Evolutionary conservation across 1,140 invertebrate genomes (phyloP), one percentile per base, ranked within the genome.

Genomic region (Antheraea mylitta): DNA sequence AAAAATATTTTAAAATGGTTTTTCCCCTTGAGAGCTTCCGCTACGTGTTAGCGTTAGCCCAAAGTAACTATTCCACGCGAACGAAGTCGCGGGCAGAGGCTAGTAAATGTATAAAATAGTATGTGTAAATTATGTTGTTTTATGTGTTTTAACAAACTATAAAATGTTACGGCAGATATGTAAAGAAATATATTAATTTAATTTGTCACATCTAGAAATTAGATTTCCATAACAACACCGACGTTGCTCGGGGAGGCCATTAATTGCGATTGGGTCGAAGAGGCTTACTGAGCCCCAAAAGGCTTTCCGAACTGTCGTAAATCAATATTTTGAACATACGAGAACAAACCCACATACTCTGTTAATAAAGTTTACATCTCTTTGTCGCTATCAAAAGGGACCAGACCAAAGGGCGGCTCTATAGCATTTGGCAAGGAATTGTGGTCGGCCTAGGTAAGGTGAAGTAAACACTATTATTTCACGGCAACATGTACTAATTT

Each of bases 201-300:
- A 48, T 13, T 53, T 53, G 13, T 16, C 42, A 53, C 42, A 19
- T 65, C 64, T 22, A 65, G 64, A 18, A 18, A 18, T 10, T 19
- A 18, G 8, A 13, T 48, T 19, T 65, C 64, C 42, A 19, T 48
- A 42, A 48, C 10, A 38, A 38, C 18, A 45, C 38, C 37, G 18
- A 18, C 64, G 19, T 48, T 48, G 64, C 42, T 65, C 61, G 73
- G 81, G 81, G 77, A 81, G 77, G 78, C 80, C 83, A 91, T 89
- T 89, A 89, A 91, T 91, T 89, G 85, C 81, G 75, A 85, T 86
- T 78, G 80, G 83, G 76, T 71, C 80, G 78, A 79, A 87, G 80
- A 83, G 83, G 85, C 88, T 91, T 89, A 91, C 80, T 72, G 81
- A 77, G 80, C 78, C 82, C 79, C 80, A 69, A 83, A 85, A 86